These are phyloP conservation scores for Triplophysa bombifrons DNA, from an alignment of 2,797 vertebrate genomes.

Conservation along the genomic window DNA sequence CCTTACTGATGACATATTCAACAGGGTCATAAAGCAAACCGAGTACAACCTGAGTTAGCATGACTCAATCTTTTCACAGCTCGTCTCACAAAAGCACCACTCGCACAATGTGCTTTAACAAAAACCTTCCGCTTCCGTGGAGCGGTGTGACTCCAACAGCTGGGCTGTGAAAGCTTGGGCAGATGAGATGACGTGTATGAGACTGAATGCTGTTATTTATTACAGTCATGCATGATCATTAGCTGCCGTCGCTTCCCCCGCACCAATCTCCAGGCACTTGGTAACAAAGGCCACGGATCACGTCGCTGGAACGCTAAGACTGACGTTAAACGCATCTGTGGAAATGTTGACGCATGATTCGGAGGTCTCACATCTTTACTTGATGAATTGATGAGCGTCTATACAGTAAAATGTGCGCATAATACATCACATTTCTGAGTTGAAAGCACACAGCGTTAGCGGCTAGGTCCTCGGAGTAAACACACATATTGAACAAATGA, in stretches of 20 bases:
- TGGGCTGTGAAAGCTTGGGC: slow-evolving; percentile 31
- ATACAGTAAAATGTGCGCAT: not conserved
- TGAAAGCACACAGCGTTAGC: too few species aligned
- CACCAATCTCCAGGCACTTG: slow-evolving; percentile 18
- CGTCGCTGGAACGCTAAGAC: not conserved
- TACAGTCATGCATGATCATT: slow-evolving; percentile 42
- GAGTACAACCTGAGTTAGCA: slow-evolving; percentile 9
- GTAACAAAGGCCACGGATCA: slow-evolving; percentile 23
- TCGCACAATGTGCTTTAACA: slow-evolving; percentile 30
- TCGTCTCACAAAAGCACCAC: slow-evolving; percentile 14
- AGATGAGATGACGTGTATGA: slow-evolving; percentile 34
- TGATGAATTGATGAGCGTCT: not conserved
- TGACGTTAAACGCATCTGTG: slow-evolving; percentile 1
- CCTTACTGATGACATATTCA: not conserved
- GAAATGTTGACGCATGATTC: slow-evolving; percentile 8
- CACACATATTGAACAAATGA: too few species aligned
- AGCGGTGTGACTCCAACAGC: slow-evolving; percentile 28
- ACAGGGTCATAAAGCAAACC: slow-evolving; percentile 9
- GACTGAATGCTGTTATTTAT: slow-evolving; percentile 48
- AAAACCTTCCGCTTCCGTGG: slow-evolving; percentile 27
- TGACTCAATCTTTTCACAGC: slow-evolving; percentile 28
- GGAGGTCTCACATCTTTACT: not conserved
- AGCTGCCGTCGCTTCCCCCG: slow-evolving; percentile 20
- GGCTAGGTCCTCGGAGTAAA: too few species aligned
- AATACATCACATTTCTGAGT: not conserved